Evolutionary conservation across 2,113 vertebrate genomes (phyloP).

Genomic region (Chaetodon auriga): DNA sequence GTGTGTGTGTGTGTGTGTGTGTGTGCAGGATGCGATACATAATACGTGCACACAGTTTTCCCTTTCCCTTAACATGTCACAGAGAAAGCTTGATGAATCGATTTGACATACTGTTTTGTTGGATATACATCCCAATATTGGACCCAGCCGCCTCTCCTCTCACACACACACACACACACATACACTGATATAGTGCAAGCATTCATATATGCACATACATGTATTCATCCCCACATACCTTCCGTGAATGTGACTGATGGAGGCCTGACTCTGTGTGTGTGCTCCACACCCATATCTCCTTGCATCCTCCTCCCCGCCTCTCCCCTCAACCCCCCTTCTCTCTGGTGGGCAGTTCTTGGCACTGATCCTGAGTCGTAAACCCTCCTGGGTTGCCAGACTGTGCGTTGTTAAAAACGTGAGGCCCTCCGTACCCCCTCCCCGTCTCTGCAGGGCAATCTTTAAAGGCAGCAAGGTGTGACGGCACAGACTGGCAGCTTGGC

Average conservation of each 20-base stretch:
- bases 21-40: conserved; percentile 46
- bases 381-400: conserved; percentile 98
- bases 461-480: conserved; percentile 99
- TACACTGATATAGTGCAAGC: neutral
- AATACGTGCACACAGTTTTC: conserved; percentile 63
- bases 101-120: conserved; percentile 76
- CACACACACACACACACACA: conserved; percentile 14
- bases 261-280: conserved; percentile 40
- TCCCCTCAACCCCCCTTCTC: conserved; percentile 76
- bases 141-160: conserved; percentile 54
- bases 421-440: conserved; percentile 90
- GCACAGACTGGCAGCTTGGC: conserved; percentile 99
- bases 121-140: conserved; percentile 39
- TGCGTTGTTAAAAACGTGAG: conserved; percentile 86
- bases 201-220: conserved; percentile 49
- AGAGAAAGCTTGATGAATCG: conserved; percentile 74
- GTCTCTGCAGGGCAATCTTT: conserved; percentile 99
- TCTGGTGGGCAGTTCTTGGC: conserved; percentile 99
- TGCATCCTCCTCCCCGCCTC: conserved; percentile 46
- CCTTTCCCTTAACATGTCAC: conserved; percentile 64
- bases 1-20: conserved; percentile 52
- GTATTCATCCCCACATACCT: conserved; percentile 56
- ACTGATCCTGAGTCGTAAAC: conserved; percentile 96
- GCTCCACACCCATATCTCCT: conserved; percentile 57
- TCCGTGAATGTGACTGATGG: conserved; percentile 70